Conservation (phyloP, 2,113 vertebrate genomes). For the Ctenomys sociabilis region DNA sequence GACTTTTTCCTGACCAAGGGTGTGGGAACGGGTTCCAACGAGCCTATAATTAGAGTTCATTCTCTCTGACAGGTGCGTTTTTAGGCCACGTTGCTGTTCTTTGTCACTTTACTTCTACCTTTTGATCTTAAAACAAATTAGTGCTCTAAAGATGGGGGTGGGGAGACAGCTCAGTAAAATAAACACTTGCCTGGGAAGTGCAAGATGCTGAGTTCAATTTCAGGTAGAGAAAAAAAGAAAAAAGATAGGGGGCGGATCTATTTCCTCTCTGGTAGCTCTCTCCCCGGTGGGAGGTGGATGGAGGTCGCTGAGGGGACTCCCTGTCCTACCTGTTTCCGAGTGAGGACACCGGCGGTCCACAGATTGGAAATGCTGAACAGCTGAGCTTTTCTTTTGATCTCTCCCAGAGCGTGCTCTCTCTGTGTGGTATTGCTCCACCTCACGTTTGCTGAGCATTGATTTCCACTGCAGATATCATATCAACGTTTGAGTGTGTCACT, state of each 20-base stretch:
- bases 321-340: background rate
- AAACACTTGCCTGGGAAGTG: no score
- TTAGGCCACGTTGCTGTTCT: background rate
- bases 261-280: background rate
- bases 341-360: constrained; percentile 3
- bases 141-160: background rate
- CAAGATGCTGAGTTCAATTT: no score
- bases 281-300: constrained; percentile 19
- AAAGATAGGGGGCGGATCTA: background rate
- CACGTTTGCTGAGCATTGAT: constrained; percentile 68
- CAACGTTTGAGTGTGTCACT: background rate
- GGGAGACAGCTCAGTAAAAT: no score
- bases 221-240: no score
- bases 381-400: constrained; percentile 49
- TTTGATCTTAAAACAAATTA: background rate
- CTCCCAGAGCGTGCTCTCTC: background rate
- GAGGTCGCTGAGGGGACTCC: constrained; percentile 18
- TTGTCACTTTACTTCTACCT: background rate
- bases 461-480: constrained; percentile 67
- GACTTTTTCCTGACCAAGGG: background rate
- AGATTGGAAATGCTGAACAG: background rate
- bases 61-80: background rate
- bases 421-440: constrained; percentile 16
- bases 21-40: background rate
- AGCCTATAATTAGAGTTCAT: background rate